phyloP scores from a whole-genome alignment of 2,888 invertebrate genomes.

The Syrphus vitripennis region DNA sequence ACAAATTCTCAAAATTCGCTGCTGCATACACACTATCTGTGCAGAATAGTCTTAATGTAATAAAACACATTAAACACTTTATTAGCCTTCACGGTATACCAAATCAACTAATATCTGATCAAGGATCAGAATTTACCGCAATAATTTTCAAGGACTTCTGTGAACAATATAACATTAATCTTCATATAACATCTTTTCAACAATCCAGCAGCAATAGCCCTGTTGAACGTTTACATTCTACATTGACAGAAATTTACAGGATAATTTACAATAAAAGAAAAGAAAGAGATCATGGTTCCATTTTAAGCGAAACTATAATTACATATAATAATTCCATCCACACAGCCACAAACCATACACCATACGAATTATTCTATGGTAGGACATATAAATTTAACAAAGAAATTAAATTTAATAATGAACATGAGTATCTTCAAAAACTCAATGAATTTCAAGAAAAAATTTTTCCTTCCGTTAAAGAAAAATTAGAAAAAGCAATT shows the following conservation, averaged over 20 bases:
- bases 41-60: not conserved
- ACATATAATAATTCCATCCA: not conserved
- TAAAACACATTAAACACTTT: too few species aligned
- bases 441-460: constrained; percentile 22
- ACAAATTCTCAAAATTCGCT: not conserved
- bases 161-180: not conserved
- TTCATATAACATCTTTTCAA: not conserved
- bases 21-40: not conserved
- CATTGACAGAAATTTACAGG: not conserved
- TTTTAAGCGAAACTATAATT: not conserved
- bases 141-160: too few species aligned
- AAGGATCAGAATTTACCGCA: too few species aligned
- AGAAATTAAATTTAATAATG: not conserved
- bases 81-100: too few species aligned
- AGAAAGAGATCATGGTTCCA: not conserved
- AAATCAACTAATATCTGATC: too few species aligned
- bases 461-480: too few species aligned
- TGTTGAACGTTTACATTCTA: not conserved
- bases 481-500: not conserved
- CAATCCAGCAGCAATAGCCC: not conserved
- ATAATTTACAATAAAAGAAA: not conserved
- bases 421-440: constrained; percentile 1
- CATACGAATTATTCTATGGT: constrained; percentile 10
- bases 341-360: not conserved
- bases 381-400: constrained; percentile 11